These are phyloP conservation scores for Pterostichus madidus DNA, from an alignment of 2,888 invertebrate genomes.

Conservation along the genomic window DNA sequence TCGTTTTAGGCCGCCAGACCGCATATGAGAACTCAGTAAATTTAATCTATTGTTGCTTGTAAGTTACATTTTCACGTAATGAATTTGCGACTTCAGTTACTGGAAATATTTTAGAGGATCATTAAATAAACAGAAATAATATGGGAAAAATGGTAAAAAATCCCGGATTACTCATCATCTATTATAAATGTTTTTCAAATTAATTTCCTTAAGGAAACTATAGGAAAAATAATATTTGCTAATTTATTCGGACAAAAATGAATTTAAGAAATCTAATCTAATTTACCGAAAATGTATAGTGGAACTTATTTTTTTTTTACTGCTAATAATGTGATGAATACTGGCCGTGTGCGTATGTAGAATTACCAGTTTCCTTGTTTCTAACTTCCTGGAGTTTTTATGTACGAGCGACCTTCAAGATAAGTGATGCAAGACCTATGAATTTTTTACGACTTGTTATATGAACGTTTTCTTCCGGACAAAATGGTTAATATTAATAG, in stretches of 20 bases:
- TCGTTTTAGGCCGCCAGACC: neutral
- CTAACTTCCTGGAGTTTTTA: conserved; percentile 63
- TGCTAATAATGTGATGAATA: conserved; percentile 5
- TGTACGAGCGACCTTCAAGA: conserved; percentile 58
- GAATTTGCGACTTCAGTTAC: too few species aligned
- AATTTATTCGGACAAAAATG: neutral
- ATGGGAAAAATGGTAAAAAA: neutral
- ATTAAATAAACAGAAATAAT: neutral
- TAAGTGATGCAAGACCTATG: conserved; percentile 64
- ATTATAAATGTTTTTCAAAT: too few species aligned
- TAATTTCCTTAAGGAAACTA: too few species aligned
- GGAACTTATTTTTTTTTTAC: conserved; percentile 21
- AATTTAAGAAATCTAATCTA: neutral
- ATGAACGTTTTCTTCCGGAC: conserved; percentile 54
- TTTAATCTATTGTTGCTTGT: conserved; percentile 23
- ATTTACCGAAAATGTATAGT: neutral
- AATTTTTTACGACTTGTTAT: conserved; percentile 49
- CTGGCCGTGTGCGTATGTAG: conserved; percentile 15
- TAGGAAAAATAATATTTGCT: too few species aligned
- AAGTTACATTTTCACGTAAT: neutral
- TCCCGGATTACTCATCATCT: neutral
- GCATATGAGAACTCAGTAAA: conserved; percentile 20
- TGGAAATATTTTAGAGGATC: neutral
- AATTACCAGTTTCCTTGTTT: conserved; percentile 64
- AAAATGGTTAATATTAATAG: conserved; percentile 32